Evolutionary conservation across 2,113 vertebrate species (phyloP), one percentile per base, ranked within the genome.

Genomic region (Sapajus apella): DNA sequence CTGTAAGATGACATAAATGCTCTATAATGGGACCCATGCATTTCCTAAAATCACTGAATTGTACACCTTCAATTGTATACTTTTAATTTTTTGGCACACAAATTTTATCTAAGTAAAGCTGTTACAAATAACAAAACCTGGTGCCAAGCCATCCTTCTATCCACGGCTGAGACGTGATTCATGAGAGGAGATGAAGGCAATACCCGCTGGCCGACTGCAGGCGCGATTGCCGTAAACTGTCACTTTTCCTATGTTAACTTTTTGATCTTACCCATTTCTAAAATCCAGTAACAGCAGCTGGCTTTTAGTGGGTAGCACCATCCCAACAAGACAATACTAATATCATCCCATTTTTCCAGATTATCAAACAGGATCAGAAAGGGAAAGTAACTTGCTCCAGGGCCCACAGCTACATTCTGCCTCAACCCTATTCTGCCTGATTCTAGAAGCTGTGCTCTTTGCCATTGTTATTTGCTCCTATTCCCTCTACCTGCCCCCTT

Each of bases 331-430:
- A 37, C 0, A 55, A 21, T 25, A 18, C 32, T 32, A n/a, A 32
- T 27, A 76, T 32, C 56, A 83, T 2, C 17, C 16, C 47, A 14
- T 61, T 96, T 64, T 64, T 92, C 50, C 32, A 95, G 95, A 55
- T 37, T 56, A 88, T 73, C 87, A 83, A 88, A 89, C 32, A 77
- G 83, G 27, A 30, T 84, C 85, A 93, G 89, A 40, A 43, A 66
- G 8, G 43, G 43, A 85, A 90, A 80, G 58, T 2, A 58, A 8
- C 58, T 82, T 11, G 1, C 40, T 43, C 2, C 35, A 55, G 23
- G 45, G 32, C 18, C 55, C 90, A 86, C 30, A 43, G 64, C 8
- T 13, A 32, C 27, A 68, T 21, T 58, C 52, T 52, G 52, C 50
- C 50, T 52, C 14, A 82, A 21, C 76, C 17, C 50, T 27, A 16